These are phyloP conservation scores for Plectropomus leopardus DNA, from an alignment of 2,113 vertebrate genomes.

Conservation along the genomic window DNA sequence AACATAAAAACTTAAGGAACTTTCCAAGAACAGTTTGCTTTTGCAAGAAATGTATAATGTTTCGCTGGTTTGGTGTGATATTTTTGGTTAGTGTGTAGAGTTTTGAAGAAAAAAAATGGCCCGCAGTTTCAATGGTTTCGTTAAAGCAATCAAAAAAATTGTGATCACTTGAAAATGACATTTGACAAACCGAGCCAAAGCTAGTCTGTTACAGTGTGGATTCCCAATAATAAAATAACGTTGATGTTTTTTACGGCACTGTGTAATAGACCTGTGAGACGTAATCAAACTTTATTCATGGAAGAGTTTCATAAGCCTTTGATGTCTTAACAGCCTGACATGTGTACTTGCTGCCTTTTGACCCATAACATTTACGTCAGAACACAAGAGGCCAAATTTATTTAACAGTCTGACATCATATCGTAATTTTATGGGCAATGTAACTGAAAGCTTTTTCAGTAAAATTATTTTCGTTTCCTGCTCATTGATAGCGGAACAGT, in stretches of 20 bases:
- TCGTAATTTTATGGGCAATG: constrained; percentile 8
- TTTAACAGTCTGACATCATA: constrained; percentile 41
- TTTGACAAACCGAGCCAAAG: background rate
- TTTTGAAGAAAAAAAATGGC: no score
- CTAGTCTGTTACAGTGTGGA: background rate
- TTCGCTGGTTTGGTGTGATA: no score
- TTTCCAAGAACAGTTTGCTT: no score
- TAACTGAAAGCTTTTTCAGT: background rate
- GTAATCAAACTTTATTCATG: background rate
- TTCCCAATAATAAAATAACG: background rate
- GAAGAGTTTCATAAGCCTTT: background rate
- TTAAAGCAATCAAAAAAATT: no score
- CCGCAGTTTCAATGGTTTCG: no score
- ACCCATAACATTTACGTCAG: constrained; percentile 21
- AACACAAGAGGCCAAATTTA: constrained; percentile 6
- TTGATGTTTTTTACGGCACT: background rate
- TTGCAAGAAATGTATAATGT: no score
- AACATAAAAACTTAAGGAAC: no score
- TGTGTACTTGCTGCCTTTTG: background rate
- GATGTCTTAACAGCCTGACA: constrained; percentile 6
- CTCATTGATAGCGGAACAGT: constrained; percentile 2
- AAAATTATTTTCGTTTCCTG: constrained; percentile 13
- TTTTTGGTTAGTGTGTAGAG: no score
- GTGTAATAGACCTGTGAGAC: constrained; percentile 2
- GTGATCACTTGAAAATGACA: background rate